phyloP scores from a whole-genome alignment of 1,140 invertebrate genomes.

The Ectropis grisescens region DNA sequence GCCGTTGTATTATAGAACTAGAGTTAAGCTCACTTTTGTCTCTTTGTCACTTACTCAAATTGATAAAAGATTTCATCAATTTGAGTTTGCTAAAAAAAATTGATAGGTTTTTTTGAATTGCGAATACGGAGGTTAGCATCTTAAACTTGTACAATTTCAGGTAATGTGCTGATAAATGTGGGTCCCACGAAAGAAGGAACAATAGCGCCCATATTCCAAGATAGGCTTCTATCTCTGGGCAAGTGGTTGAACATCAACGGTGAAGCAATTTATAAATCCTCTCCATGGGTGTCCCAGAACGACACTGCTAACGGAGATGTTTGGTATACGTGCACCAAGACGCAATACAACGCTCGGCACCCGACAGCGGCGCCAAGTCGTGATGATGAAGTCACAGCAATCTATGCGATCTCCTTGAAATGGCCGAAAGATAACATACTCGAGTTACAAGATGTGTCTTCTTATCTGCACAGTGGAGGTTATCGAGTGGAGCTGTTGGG shows the following conservation, averaged over 20 bases:
- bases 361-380: slow-evolving; percentile 22
- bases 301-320: slow-evolving; percentile 80
- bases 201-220: slow-evolving; percentile 91
- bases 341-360: slow-evolving; percentile 20
- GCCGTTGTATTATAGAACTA: no score
- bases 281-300: slow-evolving; percentile 86
- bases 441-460: slow-evolving; percentile 51
- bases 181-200: slow-evolving; percentile 92
- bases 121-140: no score
- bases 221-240: slow-evolving; percentile 81
- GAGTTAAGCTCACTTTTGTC: no score
- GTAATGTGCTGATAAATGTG: slow-evolving; percentile 91
- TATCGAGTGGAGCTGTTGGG: slow-evolving; percentile 55
- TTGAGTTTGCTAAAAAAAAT: no score
- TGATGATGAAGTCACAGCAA: slow-evolving; percentile 29
- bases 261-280: slow-evolving; percentile 88
- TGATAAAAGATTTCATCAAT: no score
- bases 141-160: slow-evolving; percentile 67
- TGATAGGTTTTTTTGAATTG: no score
- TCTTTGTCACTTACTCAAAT: no score
- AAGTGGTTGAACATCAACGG: slow-evolving; percentile 88
- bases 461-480: slow-evolving; percentile 33
- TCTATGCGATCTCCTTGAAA: slow-evolving; percentile 77
- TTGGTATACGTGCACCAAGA: slow-evolving; percentile 79
- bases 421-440: slow-evolving; percentile 76